Evolutionary conservation across 2,888 invertebrate genomes (phyloP).

Genomic region (Cheilosia scutellata): DNA sequence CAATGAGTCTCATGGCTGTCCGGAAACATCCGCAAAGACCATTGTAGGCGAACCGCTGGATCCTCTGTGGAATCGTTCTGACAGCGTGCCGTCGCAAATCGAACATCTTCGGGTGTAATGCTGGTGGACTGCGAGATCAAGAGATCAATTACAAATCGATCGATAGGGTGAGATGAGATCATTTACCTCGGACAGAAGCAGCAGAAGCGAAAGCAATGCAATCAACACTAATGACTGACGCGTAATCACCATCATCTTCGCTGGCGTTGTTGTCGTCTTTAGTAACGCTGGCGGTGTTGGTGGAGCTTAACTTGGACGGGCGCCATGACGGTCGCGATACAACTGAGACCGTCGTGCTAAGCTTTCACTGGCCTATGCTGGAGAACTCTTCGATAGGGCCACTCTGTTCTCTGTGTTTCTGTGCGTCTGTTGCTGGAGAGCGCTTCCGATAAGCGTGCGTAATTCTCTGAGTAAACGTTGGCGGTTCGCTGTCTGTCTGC

Average conservation of each 20-base stretch:
- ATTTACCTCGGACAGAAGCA: constrained; percentile 60
- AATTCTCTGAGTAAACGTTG: not conserved
- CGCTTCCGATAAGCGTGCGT: constrained; percentile 61
- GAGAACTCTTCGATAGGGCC: constrained; percentile 10
- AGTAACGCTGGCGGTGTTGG: not conserved
- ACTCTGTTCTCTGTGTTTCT: constrained; percentile 14
- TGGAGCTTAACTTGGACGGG: constrained; percentile 35
- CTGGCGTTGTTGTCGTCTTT: constrained; percentile 10
- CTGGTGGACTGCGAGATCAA: constrained; percentile 44
- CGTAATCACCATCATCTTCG: constrained; percentile 27
- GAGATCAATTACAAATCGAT: constrained; percentile 64
- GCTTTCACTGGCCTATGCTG: constrained; percentile 29
- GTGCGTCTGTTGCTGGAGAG: constrained; percentile 17
- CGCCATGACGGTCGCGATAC: constrained; percentile 62
- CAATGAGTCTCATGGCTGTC: constrained; percentile 78
- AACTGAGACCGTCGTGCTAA: constrained; percentile 55
- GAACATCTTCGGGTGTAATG: constrained; percentile 74
- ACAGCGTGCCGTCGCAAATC: constrained; percentile 77
- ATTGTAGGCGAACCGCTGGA: constrained; percentile 60
- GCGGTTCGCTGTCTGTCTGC: constrained; percentile 7
- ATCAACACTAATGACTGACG: constrained; percentile 21
- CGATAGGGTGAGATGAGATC: constrained; percentile 49
- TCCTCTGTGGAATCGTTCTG: constrained; percentile 68
- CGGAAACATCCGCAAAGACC: constrained; percentile 77
- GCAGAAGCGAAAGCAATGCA: constrained; percentile 40